Evolutionary conservation across 2,888 invertebrate genomes (phyloP).

Genomic region (Macrophya alboannulata): DNA sequence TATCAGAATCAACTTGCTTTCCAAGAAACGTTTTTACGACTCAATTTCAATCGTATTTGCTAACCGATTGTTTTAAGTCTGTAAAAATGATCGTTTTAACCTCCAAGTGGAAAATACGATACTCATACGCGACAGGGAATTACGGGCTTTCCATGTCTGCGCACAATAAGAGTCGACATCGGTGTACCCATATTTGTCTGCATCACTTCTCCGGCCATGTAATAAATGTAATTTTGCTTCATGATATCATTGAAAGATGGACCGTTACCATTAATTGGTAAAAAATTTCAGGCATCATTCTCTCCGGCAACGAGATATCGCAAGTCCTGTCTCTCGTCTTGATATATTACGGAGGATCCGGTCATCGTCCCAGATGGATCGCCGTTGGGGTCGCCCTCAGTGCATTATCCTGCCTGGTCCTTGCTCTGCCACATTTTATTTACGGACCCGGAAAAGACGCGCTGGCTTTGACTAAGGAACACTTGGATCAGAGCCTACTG

Average conservation of each 20-base stretch:
- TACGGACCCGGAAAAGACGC: constrained; percentile 84
- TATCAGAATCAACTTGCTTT: constrained; percentile 10
- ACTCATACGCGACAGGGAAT: background rate
- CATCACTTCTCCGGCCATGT: background rate
- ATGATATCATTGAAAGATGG: background rate
- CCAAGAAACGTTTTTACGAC: constrained; percentile 23
- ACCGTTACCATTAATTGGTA: background rate
- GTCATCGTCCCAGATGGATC: constrained; percentile 86
- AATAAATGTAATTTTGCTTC: background rate
- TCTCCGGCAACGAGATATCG: constrained; percentile 87
- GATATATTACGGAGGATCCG: constrained; percentile 85
- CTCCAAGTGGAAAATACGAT: background rate
- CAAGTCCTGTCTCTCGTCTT: constrained; percentile 85
- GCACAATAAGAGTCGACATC: background rate
- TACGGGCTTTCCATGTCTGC: background rate
- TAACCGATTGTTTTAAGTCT: constrained; percentile 9
- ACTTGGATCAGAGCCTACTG: constrained; percentile 74
- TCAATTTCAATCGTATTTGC: constrained; percentile 5
- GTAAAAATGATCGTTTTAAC: constrained; percentile 1
- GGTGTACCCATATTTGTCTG: background rate
- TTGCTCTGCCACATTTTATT: constrained; percentile 84
- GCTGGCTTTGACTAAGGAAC: constrained; percentile 80
- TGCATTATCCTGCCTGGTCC: constrained; percentile 83
- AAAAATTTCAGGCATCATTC: constrained; percentile 82
- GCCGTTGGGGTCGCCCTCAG: constrained; percentile 85